A percentile compares a stretch with the other conserved stretches of the same genome.
phyloP scores from a whole-genome alignment of 2,888 invertebrate species.

The Achlya flavicornis region DNA sequence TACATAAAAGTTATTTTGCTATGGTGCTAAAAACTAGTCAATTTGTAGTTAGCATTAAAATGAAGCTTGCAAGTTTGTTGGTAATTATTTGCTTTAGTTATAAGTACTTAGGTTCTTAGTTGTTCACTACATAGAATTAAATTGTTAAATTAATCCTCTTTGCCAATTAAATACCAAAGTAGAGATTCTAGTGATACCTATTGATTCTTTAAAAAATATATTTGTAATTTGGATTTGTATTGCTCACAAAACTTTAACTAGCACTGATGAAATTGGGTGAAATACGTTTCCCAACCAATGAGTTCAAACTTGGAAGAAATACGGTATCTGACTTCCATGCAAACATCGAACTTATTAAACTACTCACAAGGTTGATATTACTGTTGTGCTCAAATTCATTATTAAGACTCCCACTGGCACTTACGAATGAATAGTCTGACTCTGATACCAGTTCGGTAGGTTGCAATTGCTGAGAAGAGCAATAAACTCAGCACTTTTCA shows the following conservation, averaged over 20 bases:
- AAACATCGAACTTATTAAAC: too few species aligned
- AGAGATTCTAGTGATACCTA: not conserved
- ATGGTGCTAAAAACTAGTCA: conserved; percentile 60
- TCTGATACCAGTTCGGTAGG: too few species aligned
- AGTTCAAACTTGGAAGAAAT: not conserved
- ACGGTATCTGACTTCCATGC: too few species aligned
- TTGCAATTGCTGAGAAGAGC: too few species aligned
- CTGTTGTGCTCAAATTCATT: too few species aligned
- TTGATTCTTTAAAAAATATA: not conserved
- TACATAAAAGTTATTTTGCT: conserved; percentile 43
- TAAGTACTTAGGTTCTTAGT: conserved; percentile 12
- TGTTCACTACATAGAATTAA: conserved; percentile 4
- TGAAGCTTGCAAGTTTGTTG: not conserved
- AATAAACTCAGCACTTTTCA: too few species aligned
- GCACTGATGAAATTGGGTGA: not conserved
- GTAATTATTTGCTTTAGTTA: conserved; percentile 14
- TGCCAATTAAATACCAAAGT: conserved; percentile 8
- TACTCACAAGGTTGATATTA: too few species aligned
- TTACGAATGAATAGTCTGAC: too few species aligned
- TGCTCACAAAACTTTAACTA: not conserved
- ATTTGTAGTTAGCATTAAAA: conserved; percentile 34
- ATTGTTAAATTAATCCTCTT: not conserved
- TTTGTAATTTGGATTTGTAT: not conserved
- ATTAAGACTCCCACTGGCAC: too few species aligned
- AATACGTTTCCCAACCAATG: not conserved